Conservation (phyloP, 2,797 vertebrate species). For the Chromobotia macracanthus region DNA sequence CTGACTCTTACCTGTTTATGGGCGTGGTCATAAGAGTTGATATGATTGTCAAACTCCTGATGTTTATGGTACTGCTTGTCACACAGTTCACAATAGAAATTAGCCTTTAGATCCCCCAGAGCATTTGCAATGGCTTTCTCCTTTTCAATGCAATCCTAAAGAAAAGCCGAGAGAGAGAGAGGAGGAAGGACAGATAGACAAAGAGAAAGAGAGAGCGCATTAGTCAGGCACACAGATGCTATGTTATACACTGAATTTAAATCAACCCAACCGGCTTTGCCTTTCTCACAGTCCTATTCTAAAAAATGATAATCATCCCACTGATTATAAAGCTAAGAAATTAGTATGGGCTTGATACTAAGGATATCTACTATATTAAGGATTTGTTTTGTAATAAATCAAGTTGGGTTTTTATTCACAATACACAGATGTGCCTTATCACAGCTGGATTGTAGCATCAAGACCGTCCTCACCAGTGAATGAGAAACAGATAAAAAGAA, state of each 20-base stretch:
- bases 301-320: background rate
- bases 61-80: slow-evolving; percentile 98
- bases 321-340: background rate
- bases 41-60: slow-evolving; percentile 98
- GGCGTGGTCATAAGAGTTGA: slow-evolving; percentile 97
- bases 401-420: background rate
- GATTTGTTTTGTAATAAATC: too few relatives aligned
- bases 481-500: background rate
- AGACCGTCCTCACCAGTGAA: background rate
- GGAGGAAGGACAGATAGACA: slow-evolving; percentile 60
- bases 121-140: slow-evolving; percentile 86
- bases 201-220: background rate
- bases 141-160: slow-evolving; percentile 87
- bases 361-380: too few relatives aligned
- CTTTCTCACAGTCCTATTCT: background rate
- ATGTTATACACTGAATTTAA: too few relatives aligned
- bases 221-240: background rate
- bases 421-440: background rate
- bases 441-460: background rate
- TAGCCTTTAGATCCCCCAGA: slow-evolving; percentile 89
- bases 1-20: slow-evolving; percentile 90
- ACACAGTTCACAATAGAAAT: slow-evolving; percentile 97
- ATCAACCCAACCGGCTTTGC: background rate
- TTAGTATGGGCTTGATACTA: background rate
- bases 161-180: slow-evolving; percentile 47